Percentiles rank a stretch among this genome's conserved stretches.
phyloP scores from a whole-genome alignment of 2,797 vertebrate species.

The Xyrichtys novacula region DNA sequence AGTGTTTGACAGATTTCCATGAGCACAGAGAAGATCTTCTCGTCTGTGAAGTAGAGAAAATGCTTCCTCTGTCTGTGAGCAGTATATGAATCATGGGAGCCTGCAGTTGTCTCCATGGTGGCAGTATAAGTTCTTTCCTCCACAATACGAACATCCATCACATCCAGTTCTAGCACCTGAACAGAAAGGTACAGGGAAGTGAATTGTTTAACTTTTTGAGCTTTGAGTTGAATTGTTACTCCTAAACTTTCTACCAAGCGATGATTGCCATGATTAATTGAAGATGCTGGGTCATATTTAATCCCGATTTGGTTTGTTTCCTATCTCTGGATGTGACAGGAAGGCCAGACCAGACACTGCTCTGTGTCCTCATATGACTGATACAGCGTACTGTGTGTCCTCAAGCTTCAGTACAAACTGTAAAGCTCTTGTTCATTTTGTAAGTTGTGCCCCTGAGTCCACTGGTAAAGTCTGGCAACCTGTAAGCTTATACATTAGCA shows the following conservation, averaged over 20 bases:
- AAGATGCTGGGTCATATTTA: background rate
- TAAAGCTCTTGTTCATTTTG: no score
- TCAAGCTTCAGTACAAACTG: no score
- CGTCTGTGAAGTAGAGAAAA: constrained; percentile 92
- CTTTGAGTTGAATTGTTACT: background rate
- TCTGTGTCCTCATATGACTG: no score
- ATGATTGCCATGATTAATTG: background rate
- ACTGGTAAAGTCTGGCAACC: no score
- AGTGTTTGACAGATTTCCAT: constrained; percentile 89
- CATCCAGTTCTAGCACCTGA: constrained; percentile 91
- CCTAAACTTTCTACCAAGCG: background rate
- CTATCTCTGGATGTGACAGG: no score
- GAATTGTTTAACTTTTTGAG: background rate
- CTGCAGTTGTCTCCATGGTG: constrained; percentile 45
- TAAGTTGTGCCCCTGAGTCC: no score
- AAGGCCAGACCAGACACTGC: no score
- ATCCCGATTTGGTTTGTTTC: no score
- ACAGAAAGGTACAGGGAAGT: background rate
- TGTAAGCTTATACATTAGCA: no score
- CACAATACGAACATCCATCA: constrained; percentile 89
- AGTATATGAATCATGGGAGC: constrained; percentile 2
- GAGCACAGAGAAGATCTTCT: constrained; percentile 87
- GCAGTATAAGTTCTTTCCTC: constrained; percentile 82
- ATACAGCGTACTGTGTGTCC: no score
- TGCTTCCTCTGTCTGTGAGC: constrained; percentile 83